Evolutionary conservation across 1,140 invertebrate species (phyloP), one percentile per base, ranked within the genome.

Genomic region (Drosophila novamexicana): DNA sequence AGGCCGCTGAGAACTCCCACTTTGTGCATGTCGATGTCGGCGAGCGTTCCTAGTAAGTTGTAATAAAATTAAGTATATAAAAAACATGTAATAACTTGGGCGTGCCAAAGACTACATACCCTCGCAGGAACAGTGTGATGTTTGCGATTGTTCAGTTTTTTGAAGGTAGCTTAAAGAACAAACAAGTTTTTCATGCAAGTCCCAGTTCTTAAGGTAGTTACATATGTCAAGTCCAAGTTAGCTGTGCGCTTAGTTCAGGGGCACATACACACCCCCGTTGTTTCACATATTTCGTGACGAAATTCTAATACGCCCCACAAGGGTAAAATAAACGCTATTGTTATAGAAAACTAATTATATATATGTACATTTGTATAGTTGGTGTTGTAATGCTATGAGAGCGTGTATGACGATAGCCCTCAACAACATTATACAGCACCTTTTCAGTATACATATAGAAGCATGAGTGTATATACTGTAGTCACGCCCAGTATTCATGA

Each of bases 1-100:
- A 93, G 68, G 91, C 94, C 12, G 91, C 95, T 12, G 94, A 94
- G 47, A 92, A 94, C 58, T 93, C 93, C 0, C 93, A 94, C 80
- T 95, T 96, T 92, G 93, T 95, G 42, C 93, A 94, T 91, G 95
- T 96, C 1, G 94, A 95, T 93, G 96, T 96, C 72, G 96, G 96
- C 16, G 94, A 96, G 77, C 93, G 95, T 61, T 42, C 84, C 9
- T 92, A 79, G 92, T 92, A 81, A 92, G 92, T 92, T 14, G 2
- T 58, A 53, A 58, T 50, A 7, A 64, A 40, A 47, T 56, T 1
- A 16, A 62, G 0, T 36, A 36, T 36, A 16, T 44, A n/a, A 8
- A 44, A 7, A 12, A 10, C 32, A 45, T 2, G 8, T 16, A 14
- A 29, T 18, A 1, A 36, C 0, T 44, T 8, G 22, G 4, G n/a